Conservation (phyloP, 1,140 invertebrate species). For the Trissolcus basalis region DNA sequence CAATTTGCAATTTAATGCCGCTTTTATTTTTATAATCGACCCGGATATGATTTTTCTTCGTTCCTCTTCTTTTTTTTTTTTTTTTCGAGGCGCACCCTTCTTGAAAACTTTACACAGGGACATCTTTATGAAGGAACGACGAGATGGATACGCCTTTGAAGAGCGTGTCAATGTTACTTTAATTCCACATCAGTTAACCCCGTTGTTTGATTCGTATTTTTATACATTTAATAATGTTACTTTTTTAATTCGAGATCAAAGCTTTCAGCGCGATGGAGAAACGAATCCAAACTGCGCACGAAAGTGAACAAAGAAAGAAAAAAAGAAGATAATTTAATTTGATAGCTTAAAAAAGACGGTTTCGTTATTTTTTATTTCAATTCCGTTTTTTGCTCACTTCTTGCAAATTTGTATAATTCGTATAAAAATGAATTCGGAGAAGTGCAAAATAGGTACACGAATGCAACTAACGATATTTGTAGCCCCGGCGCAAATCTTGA, state of each 20-base stretch:
- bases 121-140: conserved; percentile 31
- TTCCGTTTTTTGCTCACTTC: too few relatives aligned
- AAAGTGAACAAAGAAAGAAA: too few relatives aligned
- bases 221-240: conserved; percentile 22
- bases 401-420: too few relatives aligned
- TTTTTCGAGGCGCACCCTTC: conserved; percentile 38
- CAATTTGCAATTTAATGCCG: conserved; percentile 63
- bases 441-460: too few relatives aligned
- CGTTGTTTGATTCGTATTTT: conserved; percentile 25
- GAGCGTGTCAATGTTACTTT: conserved; percentile 38
- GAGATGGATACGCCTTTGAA: conserved; percentile 41
- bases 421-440: too few relatives aligned
- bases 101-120: conserved; percentile 44
- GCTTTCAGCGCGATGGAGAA: too few relatives aligned
- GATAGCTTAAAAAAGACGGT: too few relatives aligned
- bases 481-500: conserved; percentile 49
- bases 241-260: neutral
- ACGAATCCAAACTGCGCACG: too few relatives aligned
- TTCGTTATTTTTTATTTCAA: too few relatives aligned
- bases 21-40: conserved; percentile 63
- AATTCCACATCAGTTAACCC: conserved; percentile 25
- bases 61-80: conserved; percentile 18
- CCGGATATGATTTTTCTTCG: conserved; percentile 55
- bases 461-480: neutral
- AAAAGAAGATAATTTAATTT: too few relatives aligned